Percentiles rank a stretch among this genome's conserved stretches.
These are phyloP conservation scores for Nothobranchius furzeri DNA, from an alignment of 2,113 vertebrate species.

Conservation along the genomic window DNA sequence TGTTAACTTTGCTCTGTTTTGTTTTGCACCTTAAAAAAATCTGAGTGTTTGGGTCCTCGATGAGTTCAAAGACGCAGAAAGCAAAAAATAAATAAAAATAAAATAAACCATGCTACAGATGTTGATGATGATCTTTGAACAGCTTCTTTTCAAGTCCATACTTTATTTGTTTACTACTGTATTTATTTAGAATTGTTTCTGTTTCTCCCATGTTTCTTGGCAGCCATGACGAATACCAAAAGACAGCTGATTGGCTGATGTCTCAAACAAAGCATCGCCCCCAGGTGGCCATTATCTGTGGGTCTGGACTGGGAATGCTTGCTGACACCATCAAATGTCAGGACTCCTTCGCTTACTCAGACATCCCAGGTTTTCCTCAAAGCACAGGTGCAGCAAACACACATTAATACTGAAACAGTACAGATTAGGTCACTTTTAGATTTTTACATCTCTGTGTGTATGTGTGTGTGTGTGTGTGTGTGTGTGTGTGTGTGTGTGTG, in stretches of 20 bases:
- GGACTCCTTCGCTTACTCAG: slow-evolving; percentile 76
- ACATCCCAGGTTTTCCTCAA: slow-evolving; percentile 83
- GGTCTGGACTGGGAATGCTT: slow-evolving; percentile 81
- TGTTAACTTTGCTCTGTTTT: no score
- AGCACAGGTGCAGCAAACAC: slow-evolving; percentile 76
- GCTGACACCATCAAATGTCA: slow-evolving; percentile 77
- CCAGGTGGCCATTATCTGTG: slow-evolving; percentile 83
- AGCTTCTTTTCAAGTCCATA: no score
- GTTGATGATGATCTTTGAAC: no score
- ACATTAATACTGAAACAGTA: no score
- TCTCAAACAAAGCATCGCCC: slow-evolving; percentile 77
- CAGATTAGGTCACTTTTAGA: neutral
- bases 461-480: no score
- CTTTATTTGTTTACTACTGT: neutral
- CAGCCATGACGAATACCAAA: slow-evolving; percentile 81
- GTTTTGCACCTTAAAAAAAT: no score
- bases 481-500: no score
- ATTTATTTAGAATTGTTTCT: neutral
- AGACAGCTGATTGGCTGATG: slow-evolving; percentile 81
- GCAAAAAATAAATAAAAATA: no score
- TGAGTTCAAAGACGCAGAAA: no score
- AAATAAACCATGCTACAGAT: no score
- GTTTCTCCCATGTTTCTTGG: neutral
- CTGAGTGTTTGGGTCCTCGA: no score
- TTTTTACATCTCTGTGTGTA: no score